Base-by-base conservation (phyloP, 1,140 invertebrate species). In the Harlomillsia oculata region DNA sequence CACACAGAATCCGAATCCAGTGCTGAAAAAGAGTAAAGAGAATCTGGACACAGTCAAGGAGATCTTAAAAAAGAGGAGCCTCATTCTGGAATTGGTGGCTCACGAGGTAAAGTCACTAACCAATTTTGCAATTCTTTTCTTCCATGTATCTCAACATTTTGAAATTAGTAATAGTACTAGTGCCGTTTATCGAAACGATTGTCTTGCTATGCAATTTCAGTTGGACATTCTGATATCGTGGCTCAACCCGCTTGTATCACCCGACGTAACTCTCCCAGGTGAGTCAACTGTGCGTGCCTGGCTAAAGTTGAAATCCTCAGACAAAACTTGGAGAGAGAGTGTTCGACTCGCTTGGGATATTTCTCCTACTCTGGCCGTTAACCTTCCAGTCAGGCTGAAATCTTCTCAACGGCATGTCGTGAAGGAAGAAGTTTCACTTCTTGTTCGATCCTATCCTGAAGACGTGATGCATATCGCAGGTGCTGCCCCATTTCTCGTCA, bases 211-310 rank as follows among this genome's bases (percentile, higher is more conserved):
- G n/a, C n/a, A n/a, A n/a, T 30, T 51, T 0, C n/a, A 95, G 73
- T 87, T 98, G 66, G 95, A 99, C 72, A 85, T 94, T 66, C 77
- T 99, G 21, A 78, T 90, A 48, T 92, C 89, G 0, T 99, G 94
- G 93, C 82, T 92, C 67, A 97, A 98, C 76, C 94, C 95, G 0
- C 81, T 89, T 56, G 74, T 80, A 44, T 69, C 82, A 5, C 74
- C 81, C 3, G 89, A 97, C 67, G 74, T 84, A 26, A 71, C 74
- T 14, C 74, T 92, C 11, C 71, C 77, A 49, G 87, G 85, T 21
- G 89, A 97, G 72, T 84, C 89, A 54, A 86, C 83, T 50, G 85
- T 97, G 49, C 80, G 81, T 0, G 82, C 85, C 18, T 92, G 89
- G 88, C 78, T 86, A 11, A 78, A 82, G 0, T 81, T 84, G 66